Evolutionary conservation across 2,888 invertebrate species (phyloP), one percentile per base, ranked within the genome.

Genomic region (Yponomeuta plumbellus): DNA sequence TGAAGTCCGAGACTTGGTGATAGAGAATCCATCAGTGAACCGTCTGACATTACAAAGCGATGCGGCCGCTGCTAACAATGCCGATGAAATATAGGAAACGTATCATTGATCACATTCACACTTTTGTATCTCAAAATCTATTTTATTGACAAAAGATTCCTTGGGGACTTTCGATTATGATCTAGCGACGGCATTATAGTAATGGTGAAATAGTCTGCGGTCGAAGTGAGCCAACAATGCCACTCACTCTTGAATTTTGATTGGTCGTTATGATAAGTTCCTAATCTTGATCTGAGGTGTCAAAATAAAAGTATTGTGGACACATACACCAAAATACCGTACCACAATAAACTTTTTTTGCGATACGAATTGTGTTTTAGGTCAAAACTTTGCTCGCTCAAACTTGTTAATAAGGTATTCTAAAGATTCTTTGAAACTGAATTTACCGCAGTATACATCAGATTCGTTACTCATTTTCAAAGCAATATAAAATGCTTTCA

Each of bases 71-170:
- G 26, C n/a, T 52, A 23, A 85, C 80, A 85, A 85, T 79, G 68
- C 78, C 76, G 76, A 77, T 78, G 80, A 83, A 80, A 83, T 76
- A 73, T 71, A 73, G 80, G 80, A 84, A 86, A 83, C 75, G 73
- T 86, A 88, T 86, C 86, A 71, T 67, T 65, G 73, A 81, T 82
- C 78, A 73, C 72, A 76, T 73, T 77, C 73, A 74, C 73, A 75
- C 75, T 77, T 76, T 74, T 74, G 77, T 78, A 76, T 72, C n/a
- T 67, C 61, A 63, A 69, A n/a, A 44, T 62, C 57, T 56, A 56
- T 11, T 13, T 34, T 52, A n/a, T 20, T 44, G 39, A 76, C 70
- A 71, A 74, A 72, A 72, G 75, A 65, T 76, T 78, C 74, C 72
- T 74, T 73, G 73, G 74, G 75, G 73, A 73, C 72, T 64, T 13